phyloP scores from a whole-genome alignment of 2,113 vertebrate genomes.

The Tamias sibiricus region DNA sequence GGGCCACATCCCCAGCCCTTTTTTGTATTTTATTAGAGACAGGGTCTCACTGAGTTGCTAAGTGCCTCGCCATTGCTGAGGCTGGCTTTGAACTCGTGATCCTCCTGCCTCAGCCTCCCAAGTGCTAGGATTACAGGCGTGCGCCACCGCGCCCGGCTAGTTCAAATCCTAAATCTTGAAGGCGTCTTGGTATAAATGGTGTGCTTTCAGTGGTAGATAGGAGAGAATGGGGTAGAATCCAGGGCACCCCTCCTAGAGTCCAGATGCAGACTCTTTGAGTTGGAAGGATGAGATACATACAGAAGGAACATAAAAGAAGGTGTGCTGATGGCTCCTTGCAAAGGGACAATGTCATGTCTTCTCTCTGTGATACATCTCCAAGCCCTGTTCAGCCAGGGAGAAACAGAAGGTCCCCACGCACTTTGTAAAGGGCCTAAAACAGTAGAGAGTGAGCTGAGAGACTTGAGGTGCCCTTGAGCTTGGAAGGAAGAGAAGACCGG shows the following conservation, averaged over 20 bases:
- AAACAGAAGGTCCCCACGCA: not conserved
- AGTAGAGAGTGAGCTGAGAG: not conserved
- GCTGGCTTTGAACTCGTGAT: too few species aligned
- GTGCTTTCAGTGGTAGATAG: not conserved
- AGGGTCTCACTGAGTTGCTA: too few species aligned
- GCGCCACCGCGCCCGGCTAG: too few species aligned
- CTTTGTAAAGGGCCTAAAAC: not conserved
- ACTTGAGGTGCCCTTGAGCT: not conserved
- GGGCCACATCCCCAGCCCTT: too few species aligned
- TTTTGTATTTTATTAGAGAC: too few species aligned
- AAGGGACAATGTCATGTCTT: not conserved
- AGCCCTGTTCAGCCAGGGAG: not conserved
- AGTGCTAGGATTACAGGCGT: too few species aligned
- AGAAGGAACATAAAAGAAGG: not conserved
- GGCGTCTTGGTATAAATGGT: not conserved
- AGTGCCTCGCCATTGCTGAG: too few species aligned
- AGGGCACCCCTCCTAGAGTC: not conserved
- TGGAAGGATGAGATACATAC: not conserved
- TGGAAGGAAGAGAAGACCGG: not conserved
- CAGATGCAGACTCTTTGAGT: not conserved
- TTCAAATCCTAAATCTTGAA: slow-evolving; percentile 23
- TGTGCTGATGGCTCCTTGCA: not conserved
- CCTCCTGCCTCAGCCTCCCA: too few species aligned
- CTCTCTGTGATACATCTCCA: not conserved
- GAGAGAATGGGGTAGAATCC: not conserved